A percentile compares a stretch with the other conserved stretches of the same genome.
These are phyloP conservation scores for Regulus satrapa DNA, from an alignment of 2,113 vertebrate species.

Conservation along the genomic window DNA sequence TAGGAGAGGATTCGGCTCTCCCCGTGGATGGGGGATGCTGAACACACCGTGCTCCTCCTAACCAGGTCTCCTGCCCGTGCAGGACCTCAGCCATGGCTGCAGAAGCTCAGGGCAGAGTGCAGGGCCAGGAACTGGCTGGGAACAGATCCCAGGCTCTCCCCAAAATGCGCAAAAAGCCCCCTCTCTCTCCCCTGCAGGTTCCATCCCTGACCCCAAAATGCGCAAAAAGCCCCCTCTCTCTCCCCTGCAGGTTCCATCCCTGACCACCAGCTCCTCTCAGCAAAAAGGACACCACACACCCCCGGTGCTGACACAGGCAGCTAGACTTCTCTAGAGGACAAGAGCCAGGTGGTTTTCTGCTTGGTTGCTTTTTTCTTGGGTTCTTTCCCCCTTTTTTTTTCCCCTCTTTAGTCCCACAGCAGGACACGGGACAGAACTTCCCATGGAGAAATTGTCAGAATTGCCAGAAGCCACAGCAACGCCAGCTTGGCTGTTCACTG, in stretches of 20 bases:
- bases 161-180: neutral
- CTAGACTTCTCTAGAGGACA: neutral
- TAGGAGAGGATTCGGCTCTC: conserved; percentile 5
- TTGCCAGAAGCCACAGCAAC: neutral
- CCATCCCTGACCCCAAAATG: neutral
- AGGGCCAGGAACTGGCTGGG: neutral
- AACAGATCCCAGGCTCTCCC: neutral
- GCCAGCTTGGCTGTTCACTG: rapidly evolving
- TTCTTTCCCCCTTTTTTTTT: rapidly evolving
- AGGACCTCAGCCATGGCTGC: neutral
- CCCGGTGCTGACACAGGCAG: rapidly evolving
- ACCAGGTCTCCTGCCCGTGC: neutral
- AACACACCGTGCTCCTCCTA: neutral
- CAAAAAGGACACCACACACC: neutral
- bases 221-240: neutral
- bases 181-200: neutral
- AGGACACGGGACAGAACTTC: neutral
- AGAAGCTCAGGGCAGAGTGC: neutral
- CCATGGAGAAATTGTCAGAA: rapidly evolving
- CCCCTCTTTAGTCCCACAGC: neutral
- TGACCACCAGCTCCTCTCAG: neutral
- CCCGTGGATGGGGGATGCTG: neutral
- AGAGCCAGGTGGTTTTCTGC: neutral
- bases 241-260: neutral
- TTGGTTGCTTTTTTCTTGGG: rapidly evolving